These are phyloP conservation scores for Conus canariensis DNA, from an alignment of 2,888 invertebrate species.

Conservation along the genomic window DNA sequence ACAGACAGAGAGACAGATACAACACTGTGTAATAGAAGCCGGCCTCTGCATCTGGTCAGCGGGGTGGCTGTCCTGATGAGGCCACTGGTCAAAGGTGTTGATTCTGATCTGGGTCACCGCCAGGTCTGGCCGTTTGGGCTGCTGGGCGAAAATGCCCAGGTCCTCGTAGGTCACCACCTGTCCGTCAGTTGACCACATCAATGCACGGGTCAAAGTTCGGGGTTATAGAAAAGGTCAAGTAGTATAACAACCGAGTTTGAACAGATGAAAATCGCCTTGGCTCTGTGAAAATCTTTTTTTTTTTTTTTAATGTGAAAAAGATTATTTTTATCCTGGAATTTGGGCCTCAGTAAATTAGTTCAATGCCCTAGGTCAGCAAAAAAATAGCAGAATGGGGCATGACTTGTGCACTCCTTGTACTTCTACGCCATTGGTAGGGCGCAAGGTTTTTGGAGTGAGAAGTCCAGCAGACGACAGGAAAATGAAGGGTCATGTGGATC, in stretches of 20 bases:
- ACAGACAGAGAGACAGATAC: too few relatives aligned
- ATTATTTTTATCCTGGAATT: not conserved
- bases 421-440: too few relatives aligned
- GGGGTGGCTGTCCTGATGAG: slow-evolving; percentile 1
- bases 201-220: not conserved
- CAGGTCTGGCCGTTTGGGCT: slow-evolving; percentile 46
- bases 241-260: too few relatives aligned
- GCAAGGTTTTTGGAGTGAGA: too few relatives aligned
- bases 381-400: too few relatives aligned
- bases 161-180: slow-evolving; percentile 43
- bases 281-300: not conserved
- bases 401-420: too few relatives aligned
- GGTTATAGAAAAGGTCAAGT: too few relatives aligned
- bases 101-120: slow-evolving; percentile 42
- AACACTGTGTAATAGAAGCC: slow-evolving; percentile 28
- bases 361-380: too few relatives aligned
- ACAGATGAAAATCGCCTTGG: not conserved
- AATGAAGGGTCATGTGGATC: too few relatives aligned
- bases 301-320: not conserved
- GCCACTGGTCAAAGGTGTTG: slow-evolving; percentile 49
- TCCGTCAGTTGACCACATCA: not conserved
- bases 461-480: too few relatives aligned
- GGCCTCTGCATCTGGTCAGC: slow-evolving; percentile 22
- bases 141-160: slow-evolving; percentile 48
- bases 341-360: not conserved